Conservation (phyloP, 2,888 invertebrate genomes). For the Sicus ferrugineus region DNA sequence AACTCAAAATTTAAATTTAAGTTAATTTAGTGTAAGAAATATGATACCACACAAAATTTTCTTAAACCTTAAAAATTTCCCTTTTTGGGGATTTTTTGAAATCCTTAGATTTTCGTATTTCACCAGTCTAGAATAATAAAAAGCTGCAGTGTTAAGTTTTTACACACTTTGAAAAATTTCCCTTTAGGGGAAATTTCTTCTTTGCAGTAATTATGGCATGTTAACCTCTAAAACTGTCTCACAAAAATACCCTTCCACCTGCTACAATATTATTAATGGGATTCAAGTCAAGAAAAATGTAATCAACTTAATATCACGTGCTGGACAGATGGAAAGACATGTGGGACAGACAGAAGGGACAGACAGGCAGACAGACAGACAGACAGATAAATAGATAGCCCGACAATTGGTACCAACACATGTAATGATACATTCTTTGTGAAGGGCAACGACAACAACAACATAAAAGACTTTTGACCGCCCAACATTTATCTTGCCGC, state of each 20-base stretch:
- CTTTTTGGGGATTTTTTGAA: background rate
- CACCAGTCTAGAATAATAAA: no score
- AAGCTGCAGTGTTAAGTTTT: no score
- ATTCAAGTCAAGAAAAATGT: slow-evolving; percentile 31
- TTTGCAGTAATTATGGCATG: no score
- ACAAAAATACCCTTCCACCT: background rate
- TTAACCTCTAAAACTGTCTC: no score
- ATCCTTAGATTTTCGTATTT: background rate
- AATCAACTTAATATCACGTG: slow-evolving; percentile 32
- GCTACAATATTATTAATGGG: slow-evolving; percentile 11
- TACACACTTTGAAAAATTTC: background rate
- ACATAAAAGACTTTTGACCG: slow-evolving; percentile 25
- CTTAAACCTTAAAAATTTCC: background rate
- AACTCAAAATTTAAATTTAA: background rate
- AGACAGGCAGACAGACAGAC: slow-evolving; percentile 7
- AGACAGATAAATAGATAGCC: slow-evolving; percentile 5
- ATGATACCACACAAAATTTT: background rate
- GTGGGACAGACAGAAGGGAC: slow-evolving; percentile 24
- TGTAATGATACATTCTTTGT: background rate
- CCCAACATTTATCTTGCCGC: slow-evolving; percentile 21
- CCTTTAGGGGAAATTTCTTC: background rate
- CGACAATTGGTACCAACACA: slow-evolving; percentile 23
- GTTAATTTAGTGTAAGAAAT: no score
- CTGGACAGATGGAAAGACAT: slow-evolving; percentile 30
- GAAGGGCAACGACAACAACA: background rate